Conservation (phyloP, 2,888 invertebrate species). For the Metallyticus violacea region DNA sequence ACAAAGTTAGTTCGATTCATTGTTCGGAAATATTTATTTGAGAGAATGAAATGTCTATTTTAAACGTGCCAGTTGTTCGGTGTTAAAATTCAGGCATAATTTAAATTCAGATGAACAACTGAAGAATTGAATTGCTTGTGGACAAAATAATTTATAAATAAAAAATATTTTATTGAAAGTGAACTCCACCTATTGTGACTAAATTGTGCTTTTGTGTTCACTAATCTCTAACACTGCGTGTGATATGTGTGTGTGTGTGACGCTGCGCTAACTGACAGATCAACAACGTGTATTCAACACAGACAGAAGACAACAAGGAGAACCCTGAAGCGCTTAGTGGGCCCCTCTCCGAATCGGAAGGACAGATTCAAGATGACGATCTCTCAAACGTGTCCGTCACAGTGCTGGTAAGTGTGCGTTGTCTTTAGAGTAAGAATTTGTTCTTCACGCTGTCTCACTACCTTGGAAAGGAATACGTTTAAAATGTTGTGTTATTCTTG, state of each 20-base stretch:
- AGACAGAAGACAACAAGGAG: background rate
- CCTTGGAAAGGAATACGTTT: no score
- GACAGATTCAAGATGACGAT: slow-evolving; percentile 40
- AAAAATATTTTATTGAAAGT: background rate
- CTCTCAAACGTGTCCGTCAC: slow-evolving; percentile 63
- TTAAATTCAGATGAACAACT: background rate
- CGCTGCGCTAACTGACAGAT: background rate
- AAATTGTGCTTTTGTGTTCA: background rate
- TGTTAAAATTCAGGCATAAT: no score
- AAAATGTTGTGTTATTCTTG: no score
- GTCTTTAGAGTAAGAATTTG: no score
- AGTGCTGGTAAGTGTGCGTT: slow-evolving; percentile 57
- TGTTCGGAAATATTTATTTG: no score
- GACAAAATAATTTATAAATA: background rate
- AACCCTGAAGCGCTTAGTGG: background rate
- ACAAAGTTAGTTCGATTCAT: no score
- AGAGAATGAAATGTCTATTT: no score
- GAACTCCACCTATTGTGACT: background rate
- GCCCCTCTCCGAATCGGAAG: no score
- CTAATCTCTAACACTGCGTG: background rate
- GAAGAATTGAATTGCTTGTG: background rate
- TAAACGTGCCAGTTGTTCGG: no score
- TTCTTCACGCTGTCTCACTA: no score
- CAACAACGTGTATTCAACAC: background rate
- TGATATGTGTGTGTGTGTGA: no score